phyloP scores from a whole-genome alignment of 1,140 invertebrate genomes.

The Ylistrum balloti region DNA sequence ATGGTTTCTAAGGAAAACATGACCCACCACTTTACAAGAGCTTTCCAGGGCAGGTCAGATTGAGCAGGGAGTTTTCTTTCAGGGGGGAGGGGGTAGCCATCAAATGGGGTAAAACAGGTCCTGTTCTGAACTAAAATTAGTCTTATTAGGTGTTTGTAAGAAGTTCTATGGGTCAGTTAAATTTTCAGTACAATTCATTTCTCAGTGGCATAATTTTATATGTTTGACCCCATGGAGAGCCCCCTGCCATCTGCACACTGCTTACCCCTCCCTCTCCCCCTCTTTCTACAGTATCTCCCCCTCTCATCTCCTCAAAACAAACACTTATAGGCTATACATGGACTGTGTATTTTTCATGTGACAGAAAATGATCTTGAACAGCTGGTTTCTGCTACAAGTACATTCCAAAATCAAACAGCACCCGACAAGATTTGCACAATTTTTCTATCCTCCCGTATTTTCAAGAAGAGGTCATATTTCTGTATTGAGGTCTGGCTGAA shows the following conservation, averaged over 20 bases:
- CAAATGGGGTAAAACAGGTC: background rate
- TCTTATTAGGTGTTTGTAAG: too few relatives aligned
- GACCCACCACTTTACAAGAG: background rate
- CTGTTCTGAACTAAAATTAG: background rate
- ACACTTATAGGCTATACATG: conserved; percentile 31
- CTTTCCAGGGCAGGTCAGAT: background rate
- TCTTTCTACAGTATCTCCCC: background rate
- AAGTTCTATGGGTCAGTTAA: too few relatives aligned
- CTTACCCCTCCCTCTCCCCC: background rate
- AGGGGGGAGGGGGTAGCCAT: background rate
- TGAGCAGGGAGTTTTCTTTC: too few relatives aligned
- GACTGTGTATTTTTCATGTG: conserved; percentile 38
- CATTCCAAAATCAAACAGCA: conserved; percentile 39
- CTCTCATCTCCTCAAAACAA: conserved; percentile 21
- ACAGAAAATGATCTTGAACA: conserved; percentile 39
- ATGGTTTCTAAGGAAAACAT: conserved; percentile 12
- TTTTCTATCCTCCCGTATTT: background rate
- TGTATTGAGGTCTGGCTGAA: background rate
- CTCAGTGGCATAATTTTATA: background rate
- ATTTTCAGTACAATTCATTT: background rate
- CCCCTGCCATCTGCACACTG: conserved; percentile 36
- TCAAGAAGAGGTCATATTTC: conserved; percentile 22
- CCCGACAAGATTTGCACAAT: conserved; percentile 23
- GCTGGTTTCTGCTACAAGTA: conserved; percentile 5
- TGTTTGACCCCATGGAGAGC: conserved; percentile 12